Base-by-base conservation (phyloP, 2,113 vertebrate species). In the Columba livia region DNA sequence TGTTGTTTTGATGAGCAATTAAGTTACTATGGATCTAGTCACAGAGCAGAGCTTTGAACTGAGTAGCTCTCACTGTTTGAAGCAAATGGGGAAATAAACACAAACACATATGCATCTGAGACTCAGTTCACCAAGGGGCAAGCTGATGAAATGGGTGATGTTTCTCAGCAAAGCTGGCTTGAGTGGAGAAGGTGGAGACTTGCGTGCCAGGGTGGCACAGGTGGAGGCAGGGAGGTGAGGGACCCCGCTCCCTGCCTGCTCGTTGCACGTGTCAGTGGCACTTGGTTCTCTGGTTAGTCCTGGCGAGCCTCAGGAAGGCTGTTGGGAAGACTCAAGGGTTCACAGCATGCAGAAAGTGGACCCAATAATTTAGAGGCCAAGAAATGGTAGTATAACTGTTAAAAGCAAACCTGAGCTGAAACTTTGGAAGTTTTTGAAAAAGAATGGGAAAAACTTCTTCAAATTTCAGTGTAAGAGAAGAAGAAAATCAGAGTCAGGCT, bases 201-300 rank as follows among this genome's bases (percentile, higher is more conserved):
- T 25, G 72, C 72, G 44, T 34, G 54, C 71, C 57, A 44, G n/a
- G n/a, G 32, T 77, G 50, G 44, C 42, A 25, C 18, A 17, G 62
- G 34, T 60, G 57, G 56, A 88, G 34, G 65, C 7, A 3, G 5
- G 65, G 83, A 74, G 20, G 11, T 61, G 57, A 82, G 70, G 60
- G 44, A 32, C 67, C 73, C 82, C 18, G 4, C 31, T 77, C 50
- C 40, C 58, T 42, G 50, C 18, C 51, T n/a, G 48, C 69, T 90
- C 0, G 0, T 6, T 66, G 14, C 47, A 36, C 0, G 0, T 57
- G 11, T 21, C 60, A 3, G 2, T 16, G 47, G 32, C 69, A 28
- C 58, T 57, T 12, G 25, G 44, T 58, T 61, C 34, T 70, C 73
- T 26, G 8, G 7, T 31, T 57, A 66, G 51, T 66, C 42, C 47